Evolutionary conservation across 2,113 vertebrate species (phyloP).

Genomic region (Campylomormyrus numenius): DNA sequence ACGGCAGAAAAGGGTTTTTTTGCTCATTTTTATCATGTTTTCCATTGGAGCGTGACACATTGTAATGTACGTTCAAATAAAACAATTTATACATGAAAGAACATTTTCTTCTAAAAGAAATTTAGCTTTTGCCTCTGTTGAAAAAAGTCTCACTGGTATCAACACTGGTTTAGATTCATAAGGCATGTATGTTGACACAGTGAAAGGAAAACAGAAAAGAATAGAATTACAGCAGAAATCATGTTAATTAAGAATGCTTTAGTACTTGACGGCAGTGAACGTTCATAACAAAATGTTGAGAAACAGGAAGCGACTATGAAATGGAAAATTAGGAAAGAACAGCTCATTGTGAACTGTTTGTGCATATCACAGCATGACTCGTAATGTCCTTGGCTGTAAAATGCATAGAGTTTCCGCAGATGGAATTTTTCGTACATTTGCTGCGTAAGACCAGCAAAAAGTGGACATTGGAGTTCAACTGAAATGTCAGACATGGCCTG

Average conservation of each 20-base stretch:
- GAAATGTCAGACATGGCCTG: not conserved
- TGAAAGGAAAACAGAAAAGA: not conserved
- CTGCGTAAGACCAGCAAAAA: not conserved
- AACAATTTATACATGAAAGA: not conserved
- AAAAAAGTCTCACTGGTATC: not conserved
- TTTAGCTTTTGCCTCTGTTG: not conserved
- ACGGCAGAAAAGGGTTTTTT: not conserved
- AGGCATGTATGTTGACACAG: not conserved
- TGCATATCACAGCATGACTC: not conserved
- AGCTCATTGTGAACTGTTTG: not conserved
- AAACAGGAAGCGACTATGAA: slow-evolving; percentile 12
- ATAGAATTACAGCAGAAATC: not conserved
- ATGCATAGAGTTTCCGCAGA: not conserved
- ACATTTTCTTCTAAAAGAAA: not conserved
- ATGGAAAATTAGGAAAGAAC: slow-evolving; percentile 17
- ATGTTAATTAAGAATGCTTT: not conserved
- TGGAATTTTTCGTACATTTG: slow-evolving; percentile 1
- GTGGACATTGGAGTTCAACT: not conserved
- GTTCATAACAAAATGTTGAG: not conserved
- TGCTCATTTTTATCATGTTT: not conserved
- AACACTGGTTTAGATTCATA: not conserved
- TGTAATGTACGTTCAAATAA: not conserved
- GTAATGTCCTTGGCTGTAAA: not conserved
- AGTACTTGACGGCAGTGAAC: not conserved
- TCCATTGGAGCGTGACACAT: not conserved